phyloP scores from a whole-genome alignment of 2,797 vertebrate species.

The Thripadectes ignobilis region DNA sequence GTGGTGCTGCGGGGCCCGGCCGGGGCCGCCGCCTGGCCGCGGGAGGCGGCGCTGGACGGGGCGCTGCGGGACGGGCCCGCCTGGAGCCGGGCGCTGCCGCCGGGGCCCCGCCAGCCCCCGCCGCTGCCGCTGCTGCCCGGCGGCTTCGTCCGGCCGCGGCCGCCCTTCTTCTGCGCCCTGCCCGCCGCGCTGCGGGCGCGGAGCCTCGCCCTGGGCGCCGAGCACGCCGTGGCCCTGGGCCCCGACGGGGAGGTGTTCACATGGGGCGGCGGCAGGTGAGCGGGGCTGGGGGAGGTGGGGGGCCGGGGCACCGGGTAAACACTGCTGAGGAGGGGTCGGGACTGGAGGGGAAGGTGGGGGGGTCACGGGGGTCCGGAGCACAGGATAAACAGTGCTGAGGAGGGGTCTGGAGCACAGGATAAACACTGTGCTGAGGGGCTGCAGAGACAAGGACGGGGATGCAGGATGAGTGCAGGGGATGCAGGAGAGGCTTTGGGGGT shows the following conservation, averaged over 20 bases:
- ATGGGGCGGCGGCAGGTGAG: conserved; percentile 91
- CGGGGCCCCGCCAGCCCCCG: background rate
- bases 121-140: conserved; percentile 83
- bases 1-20: conserved; percentile 75
- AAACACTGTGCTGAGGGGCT: background rate
- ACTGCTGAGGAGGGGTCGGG: background rate
- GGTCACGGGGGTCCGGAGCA: no score
- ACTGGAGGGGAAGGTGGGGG: no score
- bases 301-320: background rate
- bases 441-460: background rate
- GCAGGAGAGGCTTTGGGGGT: background rate
- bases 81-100: background rate
- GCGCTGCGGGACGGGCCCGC: background rate
- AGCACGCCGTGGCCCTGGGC: conserved; percentile 85
- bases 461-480: background rate
- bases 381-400: background rate
- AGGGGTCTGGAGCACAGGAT: background rate
- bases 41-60: background rate
- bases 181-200: conserved; percentile 73
- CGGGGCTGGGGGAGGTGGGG: background rate
- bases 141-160: conserved; percentile 77
- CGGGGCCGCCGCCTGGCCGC: conserved; percentile 68
- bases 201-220: conserved; percentile 80
- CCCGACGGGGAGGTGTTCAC: conserved; percentile 78
- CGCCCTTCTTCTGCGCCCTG: conserved; percentile 81